Evolutionary conservation across 2,888 invertebrate species (phyloP).

Genomic region (Polymixis lichenea): DNA sequence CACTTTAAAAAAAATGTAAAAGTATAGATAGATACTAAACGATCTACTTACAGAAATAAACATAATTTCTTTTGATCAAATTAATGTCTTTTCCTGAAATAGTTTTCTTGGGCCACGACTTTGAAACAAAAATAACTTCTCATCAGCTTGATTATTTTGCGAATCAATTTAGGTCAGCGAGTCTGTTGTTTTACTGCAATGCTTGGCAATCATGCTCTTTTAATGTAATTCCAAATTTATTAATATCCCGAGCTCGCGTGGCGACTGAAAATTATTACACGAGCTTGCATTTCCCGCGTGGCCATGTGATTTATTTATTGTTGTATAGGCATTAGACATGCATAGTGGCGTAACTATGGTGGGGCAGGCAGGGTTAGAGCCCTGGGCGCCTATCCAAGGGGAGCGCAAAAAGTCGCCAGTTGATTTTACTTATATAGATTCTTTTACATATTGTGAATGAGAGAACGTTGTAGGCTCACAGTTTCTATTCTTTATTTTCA

Average conservation of each 20-base stretch:
- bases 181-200: background rate
- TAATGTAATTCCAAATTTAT: slow-evolving; percentile 9
- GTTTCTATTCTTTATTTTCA: too few species aligned
- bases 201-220: background rate
- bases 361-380: too few species aligned
- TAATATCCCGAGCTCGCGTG: slow-evolving; percentile 14
- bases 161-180: slow-evolving; percentile 7
- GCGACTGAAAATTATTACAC: background rate
- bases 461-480: too few species aligned
- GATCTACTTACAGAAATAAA: too few species aligned
- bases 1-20: background rate
- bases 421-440: too few species aligned
- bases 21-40: too few species aligned
- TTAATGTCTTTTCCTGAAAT: background rate
- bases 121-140: background rate
- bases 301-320: background rate
- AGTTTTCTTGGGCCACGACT: background rate
- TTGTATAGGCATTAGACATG: background rate
- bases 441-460: too few species aligned
- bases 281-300: background rate
- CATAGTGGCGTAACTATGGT: too few species aligned
- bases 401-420: too few species aligned
- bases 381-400: too few species aligned
- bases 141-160: background rate
- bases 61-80: background rate